These are phyloP conservation scores for Python bivittatus DNA, from an alignment of 2,113 vertebrate genomes.

Conservation along the genomic window DNA sequence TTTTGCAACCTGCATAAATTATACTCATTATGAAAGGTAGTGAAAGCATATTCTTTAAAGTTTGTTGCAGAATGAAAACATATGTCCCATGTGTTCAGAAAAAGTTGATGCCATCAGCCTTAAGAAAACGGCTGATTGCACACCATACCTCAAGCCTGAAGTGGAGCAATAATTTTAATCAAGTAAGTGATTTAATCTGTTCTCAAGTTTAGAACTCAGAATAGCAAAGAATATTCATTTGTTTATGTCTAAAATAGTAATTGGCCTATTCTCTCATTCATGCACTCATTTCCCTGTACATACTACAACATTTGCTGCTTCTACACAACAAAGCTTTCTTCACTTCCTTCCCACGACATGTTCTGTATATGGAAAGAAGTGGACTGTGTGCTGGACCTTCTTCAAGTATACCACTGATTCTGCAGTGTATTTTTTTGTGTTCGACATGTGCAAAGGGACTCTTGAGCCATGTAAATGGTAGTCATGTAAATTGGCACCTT, in stretches of 20 bases:
- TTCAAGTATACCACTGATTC: not conserved
- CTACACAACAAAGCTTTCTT: not conserved
- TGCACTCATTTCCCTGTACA: not conserved
- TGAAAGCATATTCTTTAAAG: slow-evolving; percentile 59
- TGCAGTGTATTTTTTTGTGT: not conserved
- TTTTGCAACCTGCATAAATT: not conserved
- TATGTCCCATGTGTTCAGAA: slow-evolving; percentile 94
- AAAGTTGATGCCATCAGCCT: slow-evolving; percentile 75
- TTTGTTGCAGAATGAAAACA: slow-evolving; percentile 83
- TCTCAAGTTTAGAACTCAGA: not conserved
- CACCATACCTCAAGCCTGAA: slow-evolving; percentile 77
- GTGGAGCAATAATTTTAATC: slow-evolving; percentile 64
- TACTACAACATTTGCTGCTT: not conserved
- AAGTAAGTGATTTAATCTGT: slow-evolving; percentile 41
- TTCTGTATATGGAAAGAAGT: not conserved
- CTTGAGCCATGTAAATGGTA: too few species aligned
- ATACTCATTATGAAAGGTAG: not conserved
- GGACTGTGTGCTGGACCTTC: not conserved
- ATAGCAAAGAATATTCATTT: not conserved
- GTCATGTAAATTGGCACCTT: too few species aligned
- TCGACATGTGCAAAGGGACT: not conserved
- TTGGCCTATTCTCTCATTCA: not conserved
- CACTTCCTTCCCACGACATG: not conserved
- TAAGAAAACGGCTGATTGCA: slow-evolving; percentile 80
- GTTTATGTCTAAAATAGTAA: not conserved